A percentile compares a stretch with the other conserved stretches of the same genome.
Evolutionary conservation across 1,140 invertebrate genomes (phyloP).

Genomic region (Latrodectus geometricus): DNA sequence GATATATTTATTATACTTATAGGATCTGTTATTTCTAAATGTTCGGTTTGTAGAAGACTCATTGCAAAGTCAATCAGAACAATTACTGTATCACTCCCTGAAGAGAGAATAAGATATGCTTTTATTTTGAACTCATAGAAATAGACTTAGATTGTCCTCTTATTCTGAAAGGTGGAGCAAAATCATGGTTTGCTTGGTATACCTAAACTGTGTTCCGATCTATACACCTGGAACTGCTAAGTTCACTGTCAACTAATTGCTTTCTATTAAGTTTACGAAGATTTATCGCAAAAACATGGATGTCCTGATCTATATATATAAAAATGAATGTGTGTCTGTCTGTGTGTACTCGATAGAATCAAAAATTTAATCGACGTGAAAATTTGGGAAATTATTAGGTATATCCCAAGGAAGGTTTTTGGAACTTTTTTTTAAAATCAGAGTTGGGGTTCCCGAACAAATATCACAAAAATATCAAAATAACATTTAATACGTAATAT

Average conservation of each 20-base stretch:
- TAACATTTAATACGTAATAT: no score
- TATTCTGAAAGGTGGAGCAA: slow-evolving; percentile 60
- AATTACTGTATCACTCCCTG: slow-evolving; percentile 55
- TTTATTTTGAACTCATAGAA: slow-evolving; percentile 65
- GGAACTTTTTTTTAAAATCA: no score
- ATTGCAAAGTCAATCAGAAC: background rate
- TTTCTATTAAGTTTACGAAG: slow-evolving; percentile 68
- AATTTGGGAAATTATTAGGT: no score
- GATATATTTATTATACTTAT: no score
- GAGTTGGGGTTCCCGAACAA: no score
- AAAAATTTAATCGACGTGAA: no score
- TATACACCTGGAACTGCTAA: slow-evolving; percentile 67
- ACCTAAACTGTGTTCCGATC: slow-evolving; percentile 21
- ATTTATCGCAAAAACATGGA: slow-evolving; percentile 68
- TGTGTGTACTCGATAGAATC: no score
- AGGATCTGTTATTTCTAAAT: no score
- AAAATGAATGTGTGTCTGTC: no score
- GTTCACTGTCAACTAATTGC: slow-evolving; percentile 66
- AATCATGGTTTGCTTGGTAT: slow-evolving; percentile 9
- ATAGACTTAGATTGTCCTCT: slow-evolving; percentile 67
- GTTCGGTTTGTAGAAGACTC: background rate
- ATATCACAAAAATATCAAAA: no score
- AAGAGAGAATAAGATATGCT: slow-evolving; percentile 64
- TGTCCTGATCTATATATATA: slow-evolving; percentile 62
- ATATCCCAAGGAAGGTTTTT: no score